Evolutionary conservation across 2,113 vertebrate genomes (phyloP).

Genomic region (Eulemur rufifrons): DNA sequence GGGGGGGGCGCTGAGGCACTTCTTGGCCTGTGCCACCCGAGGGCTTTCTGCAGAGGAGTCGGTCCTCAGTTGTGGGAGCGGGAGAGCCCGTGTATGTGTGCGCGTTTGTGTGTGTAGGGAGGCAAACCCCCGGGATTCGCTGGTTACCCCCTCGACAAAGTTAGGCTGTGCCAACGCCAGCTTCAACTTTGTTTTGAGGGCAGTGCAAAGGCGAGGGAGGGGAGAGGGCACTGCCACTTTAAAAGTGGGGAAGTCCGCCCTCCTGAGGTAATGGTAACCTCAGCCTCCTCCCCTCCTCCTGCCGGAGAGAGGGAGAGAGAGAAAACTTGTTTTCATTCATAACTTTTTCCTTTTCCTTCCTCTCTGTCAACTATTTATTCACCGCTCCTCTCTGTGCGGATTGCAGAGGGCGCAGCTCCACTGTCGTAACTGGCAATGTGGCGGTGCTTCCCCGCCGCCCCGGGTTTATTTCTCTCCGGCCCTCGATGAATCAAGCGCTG

Average conservation of each 20-base stretch:
- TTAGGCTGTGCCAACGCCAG: neutral
- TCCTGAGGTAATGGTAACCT: conserved; percentile 82
- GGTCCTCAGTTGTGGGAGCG: fast-evolving
- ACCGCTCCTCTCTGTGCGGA: conserved; percentile 59
- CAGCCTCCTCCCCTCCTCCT: conserved; percentile 81
- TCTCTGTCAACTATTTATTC: conserved; percentile 76
- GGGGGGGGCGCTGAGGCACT: neutral
- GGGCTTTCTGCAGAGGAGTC: neutral
- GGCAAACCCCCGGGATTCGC: neutral
- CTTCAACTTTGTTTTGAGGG: neutral
- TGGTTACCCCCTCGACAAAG: neutral
- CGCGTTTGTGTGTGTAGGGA: neutral
- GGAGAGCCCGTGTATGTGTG: neutral
- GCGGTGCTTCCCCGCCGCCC: neutral
- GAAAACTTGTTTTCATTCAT: conserved; percentile 93
- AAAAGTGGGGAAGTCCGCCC: conserved; percentile 79
- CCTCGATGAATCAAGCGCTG: neutral
- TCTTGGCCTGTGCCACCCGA: neutral
- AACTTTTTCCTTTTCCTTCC: conserved; percentile 87
- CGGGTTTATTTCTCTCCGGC: neutral
- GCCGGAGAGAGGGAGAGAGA: conserved; percentile 33
- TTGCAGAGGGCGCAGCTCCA: conserved; percentile 76
- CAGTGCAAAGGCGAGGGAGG: neutral
- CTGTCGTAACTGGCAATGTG: neutral
- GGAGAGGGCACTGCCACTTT: conserved; percentile 74